Base-by-base conservation (phyloP, 2,888 invertebrate genomes). In the Dynastes tityus region DNA sequence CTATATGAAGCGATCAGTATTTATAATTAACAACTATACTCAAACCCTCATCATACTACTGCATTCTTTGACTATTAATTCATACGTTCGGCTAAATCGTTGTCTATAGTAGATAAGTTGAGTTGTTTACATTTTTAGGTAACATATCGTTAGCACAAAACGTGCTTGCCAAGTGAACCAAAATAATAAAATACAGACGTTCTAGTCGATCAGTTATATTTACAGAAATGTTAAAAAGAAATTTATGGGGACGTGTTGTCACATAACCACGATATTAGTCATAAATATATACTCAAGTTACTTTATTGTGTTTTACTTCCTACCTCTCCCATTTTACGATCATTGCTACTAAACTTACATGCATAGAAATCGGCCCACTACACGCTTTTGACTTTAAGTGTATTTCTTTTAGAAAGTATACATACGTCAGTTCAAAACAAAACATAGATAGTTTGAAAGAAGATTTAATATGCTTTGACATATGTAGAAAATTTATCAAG, bases 121-220 rank as follows among this genome's bases (percentile, higher is more conserved):
- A 73, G 80, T 74, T 80, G 76, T 78, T 79, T 80, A 40, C 32
- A 73, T 80, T 80, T 77, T 82, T 83, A 83, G 83, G 80, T 80
- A 78, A 84, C 84, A 85, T 85, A 84, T 84, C 84, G 83, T 82
- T 82, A 82, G 84, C 84, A 85, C 84, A 82, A 82, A 67, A 79
- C 74, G 82, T 83, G 83, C 84, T 82, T 80, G 83, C 84, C 83
- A 84, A 83, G 84, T 83, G 84, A 84, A 84, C 84, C 84, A 84
- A 83, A 67, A 78, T 83, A 83, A 79, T 82, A 80, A 78, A 80
- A 78, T 81, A 82, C 82, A 82, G 82, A 83, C 83, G 80, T 75
- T 83, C 82, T 82, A 82, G 82, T 82, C 81, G 81, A 82, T 81
- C 82, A 81, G 81, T 82, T 82, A 64, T 77, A 71, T 77, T 77